Base-by-base conservation (phyloP, 2,113 vertebrate genomes). In the Gymnobelideus leadbeateri region DNA sequence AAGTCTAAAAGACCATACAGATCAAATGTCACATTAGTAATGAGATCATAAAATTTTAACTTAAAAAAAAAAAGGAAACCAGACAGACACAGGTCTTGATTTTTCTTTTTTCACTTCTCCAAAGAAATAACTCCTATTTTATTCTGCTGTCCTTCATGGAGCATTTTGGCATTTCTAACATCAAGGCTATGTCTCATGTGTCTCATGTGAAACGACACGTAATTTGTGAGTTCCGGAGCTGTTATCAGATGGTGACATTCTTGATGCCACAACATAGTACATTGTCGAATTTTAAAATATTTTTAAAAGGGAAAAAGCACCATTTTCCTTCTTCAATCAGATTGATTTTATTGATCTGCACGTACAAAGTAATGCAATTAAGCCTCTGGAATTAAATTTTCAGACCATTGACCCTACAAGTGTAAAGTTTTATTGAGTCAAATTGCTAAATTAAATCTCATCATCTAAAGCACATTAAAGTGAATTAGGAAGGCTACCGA, bases 301-400 rank as follows among this genome's bases (percentile, higher is more conserved):
- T 98, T 97, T 94, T 98, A 97, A 94, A 97, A 97, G 97, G 97
- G 97, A 98, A 98, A 98, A 98, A 95, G 55, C 43, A 51, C 97
- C 96, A 93, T 98, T 98, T 98, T 98, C 91, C 77, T 98, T 98
- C 98, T 98, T 98, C 98, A 98, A 97, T 99, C 98, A 98, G 97
- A 99, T 99, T 98, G 99, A 99, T 99, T 99, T 98, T 99, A 99
- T 99, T 98, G 99, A 99, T 99, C 98, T 97, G 31, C 97, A 96
- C 96, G 51, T 98, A 98, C 98, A 99, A 98, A 99, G 98, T 99
- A 99, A 99, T 98, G 99, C 99, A 99, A 99, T 99, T 99, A 99
- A 99, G 98, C 98, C 98, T 97, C 99, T 98, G 98, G 98, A 99
- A 99, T 99, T 99, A 99, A 99, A 99, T 99, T 99, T 98, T 99